phyloP scores from a whole-genome alignment of 2,888 invertebrate genomes.

The Diplazon laetatorius region DNA sequence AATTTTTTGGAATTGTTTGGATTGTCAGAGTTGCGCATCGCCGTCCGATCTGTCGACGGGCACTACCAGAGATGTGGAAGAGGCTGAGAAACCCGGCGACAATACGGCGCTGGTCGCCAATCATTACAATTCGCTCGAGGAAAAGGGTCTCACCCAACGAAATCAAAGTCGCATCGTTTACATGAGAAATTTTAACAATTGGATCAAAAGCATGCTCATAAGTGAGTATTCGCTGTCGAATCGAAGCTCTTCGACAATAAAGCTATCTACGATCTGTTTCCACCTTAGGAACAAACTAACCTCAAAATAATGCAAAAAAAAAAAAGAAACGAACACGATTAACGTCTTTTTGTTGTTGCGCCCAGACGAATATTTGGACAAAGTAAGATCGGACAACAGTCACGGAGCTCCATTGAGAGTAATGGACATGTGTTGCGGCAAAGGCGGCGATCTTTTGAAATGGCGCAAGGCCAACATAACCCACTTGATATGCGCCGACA shows the following conservation, averaged over 20 bases:
- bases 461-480: constrained; percentile 93
- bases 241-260: no score
- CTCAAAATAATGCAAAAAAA: no score
- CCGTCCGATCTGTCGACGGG: constrained; percentile 73
- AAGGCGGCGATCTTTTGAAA: constrained; percentile 99
- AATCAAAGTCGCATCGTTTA: constrained; percentile 95
- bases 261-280: no score
- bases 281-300: no score
- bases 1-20: no score
- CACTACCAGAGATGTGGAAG: constrained; percentile 65
- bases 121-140: constrained; percentile 96
- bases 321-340: background rate
- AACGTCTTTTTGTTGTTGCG: background rate
- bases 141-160: constrained; percentile 91
- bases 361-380: constrained; percentile 85
- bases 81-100: constrained; percentile 73
- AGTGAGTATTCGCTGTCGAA: constrained; percentile 85
- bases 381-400: constrained; percentile 86
- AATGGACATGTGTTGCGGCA: constrained; percentile 98
- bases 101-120: constrained; percentile 90
- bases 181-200: constrained; percentile 99
- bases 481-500: constrained; percentile 95
- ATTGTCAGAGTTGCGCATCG: constrained; percentile 67
- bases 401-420: constrained; percentile 89
- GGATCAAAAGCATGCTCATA: constrained; percentile 98